These are phyloP conservation scores for Chroicocephalus ridibundus DNA, from an alignment of 2,113 vertebrate species.

Conservation along the genomic window DNA sequence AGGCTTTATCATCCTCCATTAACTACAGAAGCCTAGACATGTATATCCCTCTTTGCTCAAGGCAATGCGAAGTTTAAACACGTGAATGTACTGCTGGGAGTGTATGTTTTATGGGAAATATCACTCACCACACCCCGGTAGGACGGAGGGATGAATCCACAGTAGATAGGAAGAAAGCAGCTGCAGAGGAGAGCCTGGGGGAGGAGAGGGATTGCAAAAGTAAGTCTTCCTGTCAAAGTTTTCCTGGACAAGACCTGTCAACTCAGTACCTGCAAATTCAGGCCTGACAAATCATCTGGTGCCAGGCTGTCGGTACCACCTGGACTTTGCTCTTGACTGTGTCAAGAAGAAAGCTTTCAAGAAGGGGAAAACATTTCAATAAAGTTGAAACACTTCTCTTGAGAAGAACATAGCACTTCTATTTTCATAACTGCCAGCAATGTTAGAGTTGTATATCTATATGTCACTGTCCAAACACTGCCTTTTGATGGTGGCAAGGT, in stretches of 20 bases:
- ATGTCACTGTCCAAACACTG: neutral
- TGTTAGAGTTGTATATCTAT: neutral
- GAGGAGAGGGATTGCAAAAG: neutral
- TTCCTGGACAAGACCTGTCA: neutral
- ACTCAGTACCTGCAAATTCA: neutral
- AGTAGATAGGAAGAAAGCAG: constrained; percentile 89
- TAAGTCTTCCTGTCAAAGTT: neutral
- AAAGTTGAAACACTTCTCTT: neutral
- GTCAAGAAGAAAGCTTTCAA: neutral
- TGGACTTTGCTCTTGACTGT: neutral
- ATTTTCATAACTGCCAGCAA: neutral
- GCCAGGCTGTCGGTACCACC: neutral
- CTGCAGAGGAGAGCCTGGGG: constrained; percentile 87
- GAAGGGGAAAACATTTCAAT: neutral
- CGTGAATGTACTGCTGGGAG: neutral
- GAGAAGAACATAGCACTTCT: neutral
- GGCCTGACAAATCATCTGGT: neutral
- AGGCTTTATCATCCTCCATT: neutral
- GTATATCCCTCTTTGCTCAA: neutral
- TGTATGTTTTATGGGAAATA: fast-evolving
- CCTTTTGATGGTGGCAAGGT: neutral
- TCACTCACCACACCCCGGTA: constrained; percentile 78
- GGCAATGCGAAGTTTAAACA: neutral
- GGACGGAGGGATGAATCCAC: constrained; percentile 83
- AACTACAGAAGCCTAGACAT: neutral